Percentiles rank a stretch among this genome's conserved stretches.
Evolutionary conservation across 2,113 vertebrate genomes (phyloP).

Genomic region (Coreoperca whiteheadi): DNA sequence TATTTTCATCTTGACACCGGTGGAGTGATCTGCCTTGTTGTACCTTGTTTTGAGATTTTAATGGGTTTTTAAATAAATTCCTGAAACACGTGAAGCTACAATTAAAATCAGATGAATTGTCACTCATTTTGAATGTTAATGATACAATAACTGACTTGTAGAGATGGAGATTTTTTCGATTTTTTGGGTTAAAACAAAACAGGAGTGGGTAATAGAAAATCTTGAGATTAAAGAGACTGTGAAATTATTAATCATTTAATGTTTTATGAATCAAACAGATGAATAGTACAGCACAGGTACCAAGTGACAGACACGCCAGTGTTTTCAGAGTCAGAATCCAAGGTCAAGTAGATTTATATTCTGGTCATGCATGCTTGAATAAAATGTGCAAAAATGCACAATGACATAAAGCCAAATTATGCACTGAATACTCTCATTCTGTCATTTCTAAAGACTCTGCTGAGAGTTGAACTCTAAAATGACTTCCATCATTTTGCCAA

Average conservation of each 20-base stretch:
- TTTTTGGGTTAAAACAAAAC: neutral
- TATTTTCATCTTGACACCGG: neutral
- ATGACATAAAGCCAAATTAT: constrained; percentile 41
- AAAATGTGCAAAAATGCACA: constrained; percentile 41
- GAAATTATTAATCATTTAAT: constrained; percentile 31
- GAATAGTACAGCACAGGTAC: neutral
- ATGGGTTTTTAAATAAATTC: neutral
- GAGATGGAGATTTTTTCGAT: neutral
- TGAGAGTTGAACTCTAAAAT: constrained; percentile 28
- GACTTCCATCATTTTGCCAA: constrained; percentile 31
- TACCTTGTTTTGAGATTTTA: neutral
- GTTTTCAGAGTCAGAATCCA: constrained; percentile 35
- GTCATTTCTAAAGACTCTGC: constrained; percentile 7
- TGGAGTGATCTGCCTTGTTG: neutral
- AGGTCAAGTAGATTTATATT: constrained; percentile 32
- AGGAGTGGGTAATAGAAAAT: constrained; percentile 26
- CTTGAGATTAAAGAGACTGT: constrained; percentile 27
- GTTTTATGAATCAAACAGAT: constrained; percentile 31
- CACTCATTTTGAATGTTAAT: neutral
- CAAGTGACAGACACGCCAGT: constrained; percentile 4
- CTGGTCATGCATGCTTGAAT: constrained; percentile 17
- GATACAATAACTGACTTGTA: neutral
- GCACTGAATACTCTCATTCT: constrained; percentile 16
- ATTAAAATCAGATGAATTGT: neutral
- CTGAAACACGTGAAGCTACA: neutral